Percentiles rank a stretch among this genome's conserved stretches.
Conservation (phyloP, 1,140 invertebrate genomes). For the Medauroidea extradentata region DNA sequence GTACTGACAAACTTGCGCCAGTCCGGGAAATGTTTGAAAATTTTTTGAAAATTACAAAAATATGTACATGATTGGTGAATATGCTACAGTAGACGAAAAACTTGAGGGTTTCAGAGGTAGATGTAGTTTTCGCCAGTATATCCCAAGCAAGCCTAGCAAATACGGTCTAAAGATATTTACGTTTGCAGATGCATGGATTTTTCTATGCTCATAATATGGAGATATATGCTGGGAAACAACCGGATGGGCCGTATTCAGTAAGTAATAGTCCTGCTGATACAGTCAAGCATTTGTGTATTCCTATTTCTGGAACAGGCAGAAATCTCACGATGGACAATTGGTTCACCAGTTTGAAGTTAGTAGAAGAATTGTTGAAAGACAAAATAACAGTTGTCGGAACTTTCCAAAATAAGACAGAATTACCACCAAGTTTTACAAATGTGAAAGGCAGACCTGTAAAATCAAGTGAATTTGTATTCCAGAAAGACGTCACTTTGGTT, state of each 20-base stretch:
- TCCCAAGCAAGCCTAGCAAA: slow-evolving; percentile 42
- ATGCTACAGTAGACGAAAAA: slow-evolving; percentile 46
- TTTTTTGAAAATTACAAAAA: slow-evolving; percentile 27
- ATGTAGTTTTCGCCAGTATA: slow-evolving; percentile 42
- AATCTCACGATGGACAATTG: slow-evolving; percentile 28
- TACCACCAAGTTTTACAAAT: slow-evolving; percentile 26
- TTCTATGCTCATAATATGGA: slow-evolving; percentile 35
- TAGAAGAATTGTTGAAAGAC: slow-evolving; percentile 19
- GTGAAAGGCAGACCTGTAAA: slow-evolving; percentile 17
- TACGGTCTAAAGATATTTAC: slow-evolving; percentile 45
- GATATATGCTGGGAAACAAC: slow-evolving; percentile 22
- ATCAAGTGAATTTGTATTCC: slow-evolving; percentile 30
- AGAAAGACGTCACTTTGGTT: slow-evolving; percentile 20
- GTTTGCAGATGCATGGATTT: slow-evolving; percentile 30
- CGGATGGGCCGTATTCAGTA: slow-evolving; percentile 3
- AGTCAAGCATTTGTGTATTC: background rate
- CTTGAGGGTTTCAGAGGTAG: slow-evolving; percentile 41
- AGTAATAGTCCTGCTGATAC: slow-evolving; percentile 9
- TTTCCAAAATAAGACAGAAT: slow-evolving; percentile 30
- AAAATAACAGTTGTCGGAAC: slow-evolving; percentile 27
- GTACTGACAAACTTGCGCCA: slow-evolving; percentile 34
- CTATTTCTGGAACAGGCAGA: slow-evolving; percentile 26
- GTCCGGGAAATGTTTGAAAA: slow-evolving; percentile 34
- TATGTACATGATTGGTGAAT: slow-evolving; percentile 30
- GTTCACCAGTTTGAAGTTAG: no score